Evolutionary conservation across 2,888 invertebrate genomes (phyloP).

Genomic region (Drosophila antonietae): DNA sequence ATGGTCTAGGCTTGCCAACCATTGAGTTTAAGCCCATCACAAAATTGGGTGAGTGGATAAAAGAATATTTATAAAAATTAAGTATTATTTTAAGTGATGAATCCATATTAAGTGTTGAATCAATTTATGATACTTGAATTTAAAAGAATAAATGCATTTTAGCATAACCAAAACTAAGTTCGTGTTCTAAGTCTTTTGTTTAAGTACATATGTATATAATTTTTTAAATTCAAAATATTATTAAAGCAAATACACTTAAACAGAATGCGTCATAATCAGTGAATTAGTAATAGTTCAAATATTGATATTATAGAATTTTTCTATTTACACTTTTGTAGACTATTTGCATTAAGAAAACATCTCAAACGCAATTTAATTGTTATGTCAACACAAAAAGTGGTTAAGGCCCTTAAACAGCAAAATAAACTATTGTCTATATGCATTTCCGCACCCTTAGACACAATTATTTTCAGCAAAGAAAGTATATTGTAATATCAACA

Average conservation of each 20-base stretch:
- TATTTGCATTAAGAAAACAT: constrained; percentile 5
- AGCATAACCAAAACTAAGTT: constrained; percentile 15
- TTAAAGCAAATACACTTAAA: not conserved
- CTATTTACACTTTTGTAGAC: not conserved
- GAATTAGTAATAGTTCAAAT: not conserved
- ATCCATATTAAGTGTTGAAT: too few species aligned
- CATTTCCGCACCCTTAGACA: not conserved
- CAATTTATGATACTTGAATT: too few species aligned
- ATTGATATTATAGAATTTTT: not conserved
- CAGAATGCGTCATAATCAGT: not conserved
- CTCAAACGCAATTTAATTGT: not conserved
- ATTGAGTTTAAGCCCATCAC: constrained; percentile 62
- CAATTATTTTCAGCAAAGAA: constrained; percentile 1
- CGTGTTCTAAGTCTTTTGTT: constrained; percentile 41
- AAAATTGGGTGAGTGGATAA: constrained; percentile 64
- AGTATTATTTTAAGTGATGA: too few species aligned
- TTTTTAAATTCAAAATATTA: not conserved
- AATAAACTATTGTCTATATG: not conserved
- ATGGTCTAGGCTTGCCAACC: constrained; percentile 31
- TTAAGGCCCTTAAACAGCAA: constrained; percentile 4
- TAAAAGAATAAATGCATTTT: not conserved
- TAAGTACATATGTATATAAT: too few species aligned
- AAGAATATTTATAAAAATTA: not conserved
- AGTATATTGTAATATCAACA: not conserved
- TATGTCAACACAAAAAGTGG: not conserved